A percentile compares a stretch with the other conserved stretches of the same genome.
These are phyloP conservation scores for Aurelia sp. DNA, from an alignment of 30 jellyfish, hydroid and myxozoan species.

Conservation along the genomic window DNA sequence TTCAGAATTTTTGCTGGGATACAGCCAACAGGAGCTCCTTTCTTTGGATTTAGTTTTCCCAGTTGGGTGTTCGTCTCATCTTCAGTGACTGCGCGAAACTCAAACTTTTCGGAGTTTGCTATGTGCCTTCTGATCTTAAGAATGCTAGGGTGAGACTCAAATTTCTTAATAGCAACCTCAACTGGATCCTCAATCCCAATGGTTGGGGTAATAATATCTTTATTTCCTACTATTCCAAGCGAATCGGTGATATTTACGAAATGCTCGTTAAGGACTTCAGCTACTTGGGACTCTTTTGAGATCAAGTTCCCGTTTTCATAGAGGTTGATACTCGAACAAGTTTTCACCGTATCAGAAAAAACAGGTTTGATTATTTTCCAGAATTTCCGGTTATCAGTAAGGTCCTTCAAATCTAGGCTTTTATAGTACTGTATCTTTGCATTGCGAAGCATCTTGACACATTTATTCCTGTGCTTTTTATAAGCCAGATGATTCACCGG, in stretches of 20 bases:
- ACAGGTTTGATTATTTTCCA: no score
- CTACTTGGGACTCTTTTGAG: background rate
- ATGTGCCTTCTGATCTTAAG: background rate
- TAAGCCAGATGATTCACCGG: background rate
- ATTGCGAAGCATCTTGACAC: no score
- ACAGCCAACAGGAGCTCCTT: no score
- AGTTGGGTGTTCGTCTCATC: no score
- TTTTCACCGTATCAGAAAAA: background rate
- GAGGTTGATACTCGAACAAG: background rate
- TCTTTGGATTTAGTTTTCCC: no score
- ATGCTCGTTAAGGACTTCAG: background rate
- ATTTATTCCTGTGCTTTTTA: no score
- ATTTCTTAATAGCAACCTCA: background rate
- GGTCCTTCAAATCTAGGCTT: no score
- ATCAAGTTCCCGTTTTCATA: background rate
- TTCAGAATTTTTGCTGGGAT: no score
- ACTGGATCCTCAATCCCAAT: conserved; percentile 2
- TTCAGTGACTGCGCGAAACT: no score
- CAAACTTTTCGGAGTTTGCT: background rate
- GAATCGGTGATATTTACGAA: background rate
- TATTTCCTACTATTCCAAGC: background rate
- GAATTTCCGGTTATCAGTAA: no score
- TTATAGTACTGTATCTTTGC: no score
- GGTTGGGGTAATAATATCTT: background rate
- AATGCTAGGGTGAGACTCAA: background rate